Evolutionary conservation across 2,797 vertebrate species (phyloP), one percentile per base, ranked within the genome.

Genomic region (Hapalemur alaotrensis): DNA sequence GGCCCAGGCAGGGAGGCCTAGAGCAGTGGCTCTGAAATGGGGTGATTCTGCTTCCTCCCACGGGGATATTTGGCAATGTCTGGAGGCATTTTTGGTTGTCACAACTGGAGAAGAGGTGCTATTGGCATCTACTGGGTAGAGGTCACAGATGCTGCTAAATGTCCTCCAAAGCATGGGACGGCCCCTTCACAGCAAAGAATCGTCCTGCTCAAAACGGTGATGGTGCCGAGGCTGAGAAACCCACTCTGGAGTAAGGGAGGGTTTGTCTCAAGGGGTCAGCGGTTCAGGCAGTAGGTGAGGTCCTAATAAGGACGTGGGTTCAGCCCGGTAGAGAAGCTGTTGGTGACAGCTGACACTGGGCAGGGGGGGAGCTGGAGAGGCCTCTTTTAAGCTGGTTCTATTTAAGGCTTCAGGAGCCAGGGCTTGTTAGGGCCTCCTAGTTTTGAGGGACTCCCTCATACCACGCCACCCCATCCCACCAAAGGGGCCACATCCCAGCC

Each of bases 401-500:
- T 28, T 52, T 65, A 35, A 92, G 48, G 18, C 22, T 81, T 65
- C 75, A 5, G 46, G 48, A 67, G 4, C 54, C 65, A 38, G 41
- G 23, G 48, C 38, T 30, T 28, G 38, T 28, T 14, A 11, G n/a
- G 30, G 46, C 32, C 30, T 67, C 25, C 28, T 54, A 23, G 41
- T 48, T 81, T 72, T 13, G 18, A 46, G 32, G 30, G 61, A 46
- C 35, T 12, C n/a, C 54, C 8, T 59, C 25, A 3, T 3, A n/a
- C 52, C 67, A n/a, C 41, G 61, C 78, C 25, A 32, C 5, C 22
- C 32, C 12, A 8, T 7, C 23, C 20, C 4, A 0, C 57, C n/a
- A 12, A 14, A 46, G 14, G 48, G n/a, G 22, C 46, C 41, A 6
- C 1, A 0, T 1, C 0, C n/a, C 23, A 2, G 14, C 65, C 57